These are phyloP conservation scores for Candoia aspera DNA, from an alignment of 2,113 vertebrate genomes.

Conservation along the genomic window DNA sequence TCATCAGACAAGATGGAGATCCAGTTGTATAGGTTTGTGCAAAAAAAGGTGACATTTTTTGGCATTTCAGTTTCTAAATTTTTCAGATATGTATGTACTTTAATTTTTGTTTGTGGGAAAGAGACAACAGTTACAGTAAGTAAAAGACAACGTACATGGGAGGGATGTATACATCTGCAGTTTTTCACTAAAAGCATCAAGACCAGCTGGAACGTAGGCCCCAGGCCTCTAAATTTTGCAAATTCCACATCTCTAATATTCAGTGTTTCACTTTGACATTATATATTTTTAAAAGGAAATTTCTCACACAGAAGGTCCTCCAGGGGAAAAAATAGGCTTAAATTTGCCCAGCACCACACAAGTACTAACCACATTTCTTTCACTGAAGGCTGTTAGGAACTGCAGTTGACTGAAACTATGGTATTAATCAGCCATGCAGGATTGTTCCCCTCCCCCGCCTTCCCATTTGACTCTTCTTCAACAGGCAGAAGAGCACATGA, in stretches of 20 bases:
- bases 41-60: not conserved
- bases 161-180: not conserved
- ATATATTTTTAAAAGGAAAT: conserved; percentile 16
- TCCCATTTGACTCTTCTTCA: not conserved
- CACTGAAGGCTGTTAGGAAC: not conserved
- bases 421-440: conserved; percentile 7
- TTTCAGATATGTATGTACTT: not conserved
- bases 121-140: not conserved
- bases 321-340: conserved; percentile 36
- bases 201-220: not conserved
- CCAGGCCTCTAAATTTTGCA: not conserved
- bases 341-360: not conserved
- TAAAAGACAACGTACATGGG: not conserved
- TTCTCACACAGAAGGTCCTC: conserved; percentile 57
- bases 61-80: not conserved
- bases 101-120: not conserved
- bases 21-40: not conserved
- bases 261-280: conserved; percentile 29
- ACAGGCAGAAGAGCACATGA: conserved; percentile 23
- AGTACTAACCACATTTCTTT: not conserved
- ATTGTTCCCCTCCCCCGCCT: not conserved
- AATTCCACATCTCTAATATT: conserved; percentile 32
- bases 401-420: conserved; percentile 1
- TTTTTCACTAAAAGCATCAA: conserved; percentile 3
- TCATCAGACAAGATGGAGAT: not conserved